Conservation (phyloP, 1,140 invertebrate genomes). For the Cydia splendana region DNA sequence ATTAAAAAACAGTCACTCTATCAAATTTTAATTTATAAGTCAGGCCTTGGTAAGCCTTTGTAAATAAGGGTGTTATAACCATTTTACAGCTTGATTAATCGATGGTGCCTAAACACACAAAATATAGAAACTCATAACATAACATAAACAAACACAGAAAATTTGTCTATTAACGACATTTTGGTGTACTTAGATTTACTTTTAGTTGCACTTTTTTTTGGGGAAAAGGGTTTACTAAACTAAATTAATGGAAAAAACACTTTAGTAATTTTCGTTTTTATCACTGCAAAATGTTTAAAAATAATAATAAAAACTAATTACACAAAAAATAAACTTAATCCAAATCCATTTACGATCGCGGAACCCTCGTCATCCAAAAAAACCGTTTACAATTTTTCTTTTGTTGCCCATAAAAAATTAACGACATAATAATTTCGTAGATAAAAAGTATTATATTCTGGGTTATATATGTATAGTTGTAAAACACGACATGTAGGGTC, state of each 20-base stretch:
- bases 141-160: not conserved
- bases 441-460: slow-evolving; percentile 40
- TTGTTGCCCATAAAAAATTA: slow-evolving; percentile 40
- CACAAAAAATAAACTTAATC: not conserved
- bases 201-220: too few species aligned
- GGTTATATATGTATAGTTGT: slow-evolving; percentile 39
- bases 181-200: too few species aligned
- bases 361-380: slow-evolving; percentile 27
- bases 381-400: slow-evolving; percentile 40
- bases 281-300: too few species aligned
- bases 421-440: slow-evolving; percentile 43
- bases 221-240: too few species aligned
- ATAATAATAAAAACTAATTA: too few species aligned
- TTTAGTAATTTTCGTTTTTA: too few species aligned
- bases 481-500: slow-evolving; percentile 43
- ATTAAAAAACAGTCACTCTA: not conserved
- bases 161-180: too few species aligned
- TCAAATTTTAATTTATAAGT: not conserved
- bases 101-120: not conserved
- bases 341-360: not conserved
- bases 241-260: too few species aligned
- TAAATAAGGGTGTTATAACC: not conserved
- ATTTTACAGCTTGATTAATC: not conserved
- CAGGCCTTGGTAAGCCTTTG: not conserved
- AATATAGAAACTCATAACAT: not conserved